phyloP scores from a whole-genome alignment of 2,113 vertebrate genomes.

The Catagonus wagneri region DNA sequence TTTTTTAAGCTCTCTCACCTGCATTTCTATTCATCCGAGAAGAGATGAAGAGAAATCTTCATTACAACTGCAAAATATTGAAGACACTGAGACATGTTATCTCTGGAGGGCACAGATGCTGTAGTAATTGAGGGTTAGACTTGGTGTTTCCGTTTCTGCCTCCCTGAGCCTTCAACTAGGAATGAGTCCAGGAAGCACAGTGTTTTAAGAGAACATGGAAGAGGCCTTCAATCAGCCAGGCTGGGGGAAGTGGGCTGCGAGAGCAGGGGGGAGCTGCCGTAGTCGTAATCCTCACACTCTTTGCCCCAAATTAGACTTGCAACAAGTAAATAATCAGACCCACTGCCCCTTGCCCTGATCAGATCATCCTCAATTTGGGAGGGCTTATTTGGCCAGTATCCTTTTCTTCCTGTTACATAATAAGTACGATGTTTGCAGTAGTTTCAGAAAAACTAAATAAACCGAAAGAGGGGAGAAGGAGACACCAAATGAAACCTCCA shows the following conservation, averaged over 20 bases:
- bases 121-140: background rate
- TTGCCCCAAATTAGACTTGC: background rate
- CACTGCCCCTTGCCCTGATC: too few relatives aligned
- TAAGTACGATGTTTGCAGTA: background rate
- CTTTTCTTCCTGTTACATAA: constrained; percentile 38
- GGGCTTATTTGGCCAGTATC: background rate
- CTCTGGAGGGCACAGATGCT: background rate
- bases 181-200: background rate
- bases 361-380: background rate
- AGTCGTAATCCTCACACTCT: background rate
- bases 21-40: background rate
- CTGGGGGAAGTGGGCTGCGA: background rate
- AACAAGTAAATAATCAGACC: background rate
- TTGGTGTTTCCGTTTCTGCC: background rate
- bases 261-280: too few relatives aligned
- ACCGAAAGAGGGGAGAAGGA: background rate
- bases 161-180: background rate
- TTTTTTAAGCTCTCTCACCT: background rate
- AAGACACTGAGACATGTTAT: background rate
- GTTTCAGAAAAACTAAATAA: constrained; percentile 15
- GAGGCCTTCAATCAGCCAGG: background rate
- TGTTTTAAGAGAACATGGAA: background rate
- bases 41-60: background rate
- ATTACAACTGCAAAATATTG: background rate
- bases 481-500: background rate